Base-by-base conservation (phyloP, 1,140 invertebrate species). In the Hypsibius dujardini region DNA sequence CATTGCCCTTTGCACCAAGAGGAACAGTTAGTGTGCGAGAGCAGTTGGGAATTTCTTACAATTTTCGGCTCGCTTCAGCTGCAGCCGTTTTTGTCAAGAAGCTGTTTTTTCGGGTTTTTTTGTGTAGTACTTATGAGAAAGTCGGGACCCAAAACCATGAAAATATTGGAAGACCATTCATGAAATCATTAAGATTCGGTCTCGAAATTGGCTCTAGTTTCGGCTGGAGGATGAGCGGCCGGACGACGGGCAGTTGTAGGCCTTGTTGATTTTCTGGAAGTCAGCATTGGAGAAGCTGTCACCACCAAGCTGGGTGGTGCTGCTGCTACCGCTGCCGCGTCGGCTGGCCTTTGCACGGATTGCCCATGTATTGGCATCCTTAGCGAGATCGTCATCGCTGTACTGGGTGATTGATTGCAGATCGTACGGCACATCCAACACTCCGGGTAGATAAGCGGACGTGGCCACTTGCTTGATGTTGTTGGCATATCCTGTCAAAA, bases 331-430 rank as follows among this genome's bases (percentile, higher is more conserved):
- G 28, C 28, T 28, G 28, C 28, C 28, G 7, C 50, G 50, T 12
- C 62, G 62, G 42, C 62, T 67, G n/a, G 7, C n/a, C 62, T 67
- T 67, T 3, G 62, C 12, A 42, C 62, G 62, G 42, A 67, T 67
- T 12, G 62, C 62, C 62, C 62, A 67, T 12, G 12, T 67, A 42
- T 67, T 67, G 12, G 12, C 45, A 42, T 67, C 45, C 12, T 12
- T 42, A 45, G 62, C 62, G 7, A 67, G 7, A 42, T 67, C 62
- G 62, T 12, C 12, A 42, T 67, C 62, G 12, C 12, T 45, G 62
- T 67, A 67, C 62, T 67, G 62, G 12, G 62, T 67, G 12, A 67
- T 42, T 7, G 62, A 67, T 42, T 67, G 62, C 62, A 67, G 62
- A 42, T 67, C 62, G 45, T 67, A 67, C 3, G 62, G 62, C 12